Base-by-base conservation (phyloP, 2,113 vertebrate species). In the Phrynocephalus versicolor region DNA sequence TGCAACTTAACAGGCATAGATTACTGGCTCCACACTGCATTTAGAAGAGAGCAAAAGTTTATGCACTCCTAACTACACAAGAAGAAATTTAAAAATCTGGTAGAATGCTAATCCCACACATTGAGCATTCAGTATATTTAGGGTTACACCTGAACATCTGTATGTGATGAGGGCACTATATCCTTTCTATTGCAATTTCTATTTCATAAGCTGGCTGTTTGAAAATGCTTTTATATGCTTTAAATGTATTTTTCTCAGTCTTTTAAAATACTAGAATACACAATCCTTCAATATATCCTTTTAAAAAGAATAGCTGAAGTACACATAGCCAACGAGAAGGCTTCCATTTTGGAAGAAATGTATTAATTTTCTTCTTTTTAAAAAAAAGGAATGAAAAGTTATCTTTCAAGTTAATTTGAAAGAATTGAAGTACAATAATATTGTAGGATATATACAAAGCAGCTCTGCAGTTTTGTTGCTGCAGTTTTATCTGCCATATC, bases 381-480 rank as follows among this genome's bases (percentile, higher is more conserved):
- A 58, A 70, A 16, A 79, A 55, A 30, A 75, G 7, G 18, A 79
- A 77, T 67, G 75, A 39, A n/a, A n/a, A 79, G 83, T 19, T 85
- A 0, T 60, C n/a, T 90, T 91, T 85, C 69, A 88, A 75, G 39
- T 55, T 30, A 57, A 71, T 78, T 89, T 91, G 57, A 87, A 87
- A 0, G 0, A 86, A 67, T 65, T 67, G 82, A 88, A 88, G 62
- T 78, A 81, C 13, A 39, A 27, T 27, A 27, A 83, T 55, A 16
- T 6, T n/a, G 9, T 37, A n/a, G n/a, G 6, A 57, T 58, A 16
- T 23, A 39, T 10, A 78, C 30, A 69, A 85, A 85, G 19, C 21
- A 58, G 10, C 10, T 8, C 30, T 75, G n/a, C 39, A 35, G 9
- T 81, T 74, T 57, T 58, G 74, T 33, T 37, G 35, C 70, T 0